Percentiles rank a stretch among this genome's conserved stretches.
These are phyloP conservation scores for Thermophis baileyi DNA, from an alignment of 2,113 vertebrate genomes.

Conservation along the genomic window DNA sequence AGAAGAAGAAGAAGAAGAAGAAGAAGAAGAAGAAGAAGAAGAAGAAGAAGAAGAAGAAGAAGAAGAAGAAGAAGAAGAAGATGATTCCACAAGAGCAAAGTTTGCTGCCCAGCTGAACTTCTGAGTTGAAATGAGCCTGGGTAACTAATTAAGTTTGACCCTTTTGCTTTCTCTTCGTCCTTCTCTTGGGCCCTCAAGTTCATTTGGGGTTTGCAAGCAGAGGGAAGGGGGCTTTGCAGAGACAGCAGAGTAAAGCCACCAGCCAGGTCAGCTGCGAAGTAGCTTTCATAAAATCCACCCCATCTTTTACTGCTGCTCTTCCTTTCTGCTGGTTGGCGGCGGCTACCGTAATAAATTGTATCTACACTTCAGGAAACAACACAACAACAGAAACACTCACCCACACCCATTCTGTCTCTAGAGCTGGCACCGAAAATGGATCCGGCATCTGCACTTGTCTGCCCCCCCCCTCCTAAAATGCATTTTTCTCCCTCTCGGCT, in stretches of 20 bases:
- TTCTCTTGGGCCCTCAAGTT: neutral
- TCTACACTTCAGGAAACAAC: constrained; percentile 47
- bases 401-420: constrained; percentile 47
- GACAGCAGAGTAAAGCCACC: no score
- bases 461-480: neutral
- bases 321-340: constrained; percentile 45
- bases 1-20: no score
- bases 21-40: no score
- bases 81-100: neutral
- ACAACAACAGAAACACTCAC: constrained; percentile 5
- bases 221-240: neutral
- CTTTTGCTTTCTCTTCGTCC: neutral
- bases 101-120: neutral
- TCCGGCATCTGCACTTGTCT: constrained; percentile 60
- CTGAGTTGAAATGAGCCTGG: neutral
- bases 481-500: neutral
- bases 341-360: constrained; percentile 41
- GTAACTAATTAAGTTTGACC: neutral
- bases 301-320: neutral
- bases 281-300: neutral
- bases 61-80: no score
- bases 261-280: accelerated
- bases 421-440: constrained; percentile 49
- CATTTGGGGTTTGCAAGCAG: neutral
- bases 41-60: no score